These are phyloP conservation scores for Sphenodon punctatus DNA, from an alignment of 2,797 vertebrate species.

Conservation along the genomic window DNA sequence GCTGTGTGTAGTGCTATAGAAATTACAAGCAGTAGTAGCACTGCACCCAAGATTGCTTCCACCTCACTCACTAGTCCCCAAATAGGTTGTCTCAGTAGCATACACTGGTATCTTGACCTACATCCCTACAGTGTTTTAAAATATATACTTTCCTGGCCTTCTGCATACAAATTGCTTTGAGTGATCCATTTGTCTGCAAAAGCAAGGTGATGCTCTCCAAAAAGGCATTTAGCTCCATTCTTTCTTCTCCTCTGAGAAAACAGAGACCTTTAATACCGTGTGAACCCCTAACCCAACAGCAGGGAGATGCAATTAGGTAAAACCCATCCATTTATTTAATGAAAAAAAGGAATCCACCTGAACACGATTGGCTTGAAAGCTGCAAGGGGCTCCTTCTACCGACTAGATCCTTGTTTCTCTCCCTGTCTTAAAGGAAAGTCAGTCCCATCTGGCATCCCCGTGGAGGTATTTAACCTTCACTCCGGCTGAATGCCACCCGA, in stretches of 20 bases:
- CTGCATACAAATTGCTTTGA: constrained; percentile 67
- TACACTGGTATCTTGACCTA: constrained; percentile 62
- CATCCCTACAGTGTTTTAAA: constrained; percentile 58
- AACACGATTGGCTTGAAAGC: constrained; percentile 13
- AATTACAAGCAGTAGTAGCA: no score
- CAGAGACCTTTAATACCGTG: constrained; percentile 48
- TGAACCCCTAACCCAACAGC: constrained; percentile 21
- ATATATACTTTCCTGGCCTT: constrained; percentile 29
- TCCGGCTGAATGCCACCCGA: constrained; percentile 63
- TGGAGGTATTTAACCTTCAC: constrained; percentile 70
- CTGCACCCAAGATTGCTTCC: no score
- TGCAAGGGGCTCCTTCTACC: constrained; percentile 49
- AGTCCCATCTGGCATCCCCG: constrained; percentile 65
- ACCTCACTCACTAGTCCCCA: constrained; percentile 39
- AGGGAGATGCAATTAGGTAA: constrained; percentile 59
- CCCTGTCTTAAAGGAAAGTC: constrained; percentile 59
- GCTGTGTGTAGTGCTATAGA: no score
- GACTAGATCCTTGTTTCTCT: constrained; percentile 53
- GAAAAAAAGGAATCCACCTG: not conserved
- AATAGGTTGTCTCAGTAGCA: constrained; percentile 48
- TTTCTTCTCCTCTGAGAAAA: constrained; percentile 61
- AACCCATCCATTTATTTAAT: constrained; percentile 57
- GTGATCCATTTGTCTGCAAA: constrained; percentile 68
- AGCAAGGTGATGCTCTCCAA: constrained; percentile 69
- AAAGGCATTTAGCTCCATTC: constrained; percentile 62